These are phyloP conservation scores for Mesorhabditis belari DNA, from an alignment of 2,888 invertebrate genomes.

Conservation along the genomic window DNA sequence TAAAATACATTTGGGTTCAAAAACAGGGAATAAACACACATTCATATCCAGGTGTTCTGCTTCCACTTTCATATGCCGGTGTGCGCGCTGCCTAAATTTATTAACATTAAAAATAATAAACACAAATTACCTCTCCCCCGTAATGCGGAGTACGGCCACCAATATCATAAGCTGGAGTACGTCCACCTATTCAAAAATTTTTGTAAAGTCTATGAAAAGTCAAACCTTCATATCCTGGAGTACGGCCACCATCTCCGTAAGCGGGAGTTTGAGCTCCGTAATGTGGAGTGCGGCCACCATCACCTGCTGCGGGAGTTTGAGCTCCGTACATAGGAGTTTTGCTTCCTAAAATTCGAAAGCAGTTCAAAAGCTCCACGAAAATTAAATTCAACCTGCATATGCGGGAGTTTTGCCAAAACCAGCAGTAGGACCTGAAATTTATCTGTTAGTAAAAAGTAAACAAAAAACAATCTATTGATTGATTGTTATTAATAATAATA, in stretches of 20 bases:
- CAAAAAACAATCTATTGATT: too few relatives aligned
- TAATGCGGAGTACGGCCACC: constrained; percentile 66
- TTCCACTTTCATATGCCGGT: constrained; percentile 11
- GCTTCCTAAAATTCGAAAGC: constrained; percentile 81
- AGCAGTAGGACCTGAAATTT: too few relatives aligned
- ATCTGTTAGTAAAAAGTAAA: too few relatives aligned
- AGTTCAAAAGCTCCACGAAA: constrained; percentile 76
- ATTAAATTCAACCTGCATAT: constrained; percentile 66
- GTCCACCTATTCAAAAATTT: constrained; percentile 61
- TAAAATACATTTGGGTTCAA: too few relatives aligned
- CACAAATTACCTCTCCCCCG: constrained; percentile 61
- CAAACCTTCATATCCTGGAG: constrained; percentile 68
- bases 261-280: constrained; percentile 80
- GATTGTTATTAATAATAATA: too few relatives aligned
- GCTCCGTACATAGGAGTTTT: constrained; percentile 81
- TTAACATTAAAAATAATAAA: too few relatives aligned
- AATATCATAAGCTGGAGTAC: constrained; percentile 90
- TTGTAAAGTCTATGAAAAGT: not conserved
- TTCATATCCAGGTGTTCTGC: not conserved
- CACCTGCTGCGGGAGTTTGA: constrained; percentile 50
- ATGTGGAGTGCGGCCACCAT: constrained; percentile 77
- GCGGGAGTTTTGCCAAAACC: constrained; percentile 62
- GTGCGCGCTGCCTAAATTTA: too few relatives aligned
- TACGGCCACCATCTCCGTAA: constrained; percentile 68
- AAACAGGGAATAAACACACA: not conserved